These are phyloP conservation scores for Xanthostigma xanthostigma DNA, from an alignment of 2,888 invertebrate species.

Conservation along the genomic window DNA sequence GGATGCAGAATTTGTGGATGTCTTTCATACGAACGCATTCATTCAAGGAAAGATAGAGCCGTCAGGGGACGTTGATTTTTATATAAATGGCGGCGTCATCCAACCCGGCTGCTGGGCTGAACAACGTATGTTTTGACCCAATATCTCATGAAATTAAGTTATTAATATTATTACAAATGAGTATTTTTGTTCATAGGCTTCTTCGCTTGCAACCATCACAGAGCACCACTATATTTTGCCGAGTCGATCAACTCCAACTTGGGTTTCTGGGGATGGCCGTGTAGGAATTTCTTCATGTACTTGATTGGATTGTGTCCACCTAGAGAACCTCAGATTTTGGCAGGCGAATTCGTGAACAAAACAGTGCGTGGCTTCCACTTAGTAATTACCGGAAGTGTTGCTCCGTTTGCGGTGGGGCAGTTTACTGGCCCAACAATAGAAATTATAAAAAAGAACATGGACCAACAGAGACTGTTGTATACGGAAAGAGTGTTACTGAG, in stretches of 20 bases:
- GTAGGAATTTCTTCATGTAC: conserved; percentile 39
- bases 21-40: conserved; percentile 55
- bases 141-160: too few relatives aligned
- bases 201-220: conserved; percentile 47
- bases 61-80: conserved; percentile 56
- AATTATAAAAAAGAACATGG: conserved; percentile 11
- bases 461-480: background rate
- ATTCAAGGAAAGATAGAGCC: conserved; percentile 48
- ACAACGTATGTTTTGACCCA: conserved; percentile 22
- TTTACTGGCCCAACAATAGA: conserved; percentile 30
- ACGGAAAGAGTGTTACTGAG: background rate
- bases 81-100: conserved; percentile 51
- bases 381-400: conserved; percentile 35
- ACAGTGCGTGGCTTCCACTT: conserved; percentile 35
- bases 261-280: conserved; percentile 54
- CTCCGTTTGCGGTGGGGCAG: conserved; percentile 43
- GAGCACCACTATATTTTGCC: conserved; percentile 45
- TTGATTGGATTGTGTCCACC: conserved; percentile 42
- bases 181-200: conserved; percentile 27
- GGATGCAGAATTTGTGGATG: conserved; percentile 55
- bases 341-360: conserved; percentile 32
- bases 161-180: background rate
- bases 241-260: conserved; percentile 44
- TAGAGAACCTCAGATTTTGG: conserved; percentile 29
- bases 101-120: conserved; percentile 49